A percentile compares a stretch with the other conserved stretches of the same genome.
phyloP scores from a whole-genome alignment of 2,797 vertebrate genomes.

The Mus minutoides region DNA sequence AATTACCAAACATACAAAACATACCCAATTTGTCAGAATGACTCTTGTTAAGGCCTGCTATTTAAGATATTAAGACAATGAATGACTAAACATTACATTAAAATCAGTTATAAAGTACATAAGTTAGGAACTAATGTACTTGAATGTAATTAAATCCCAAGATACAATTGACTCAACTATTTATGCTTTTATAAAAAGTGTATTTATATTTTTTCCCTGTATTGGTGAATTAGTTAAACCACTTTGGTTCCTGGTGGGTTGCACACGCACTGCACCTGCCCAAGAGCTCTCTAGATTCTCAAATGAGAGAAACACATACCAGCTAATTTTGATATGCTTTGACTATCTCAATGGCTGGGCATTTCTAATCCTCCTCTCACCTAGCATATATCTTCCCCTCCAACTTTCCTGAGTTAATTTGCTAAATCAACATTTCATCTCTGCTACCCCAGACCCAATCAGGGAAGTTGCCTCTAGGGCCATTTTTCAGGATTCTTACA shows the following conservation, averaged over 20 bases:
- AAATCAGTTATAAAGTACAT: conserved; percentile 30
- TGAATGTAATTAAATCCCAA: conserved; percentile 15
- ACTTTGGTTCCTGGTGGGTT: background rate
- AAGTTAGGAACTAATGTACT: background rate
- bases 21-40: conserved; percentile 14
- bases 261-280: background rate
- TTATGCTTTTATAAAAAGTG: background rate
- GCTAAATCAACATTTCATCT: background rate
- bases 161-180: background rate
- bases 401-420: background rate
- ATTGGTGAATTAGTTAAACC: background rate
- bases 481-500: background rate
- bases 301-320: background rate
- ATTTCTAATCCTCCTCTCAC: background rate
- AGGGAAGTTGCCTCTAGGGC: background rate
- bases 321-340: background rate
- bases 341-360: background rate
- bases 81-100: conserved; percentile 50
- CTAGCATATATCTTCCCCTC: background rate
- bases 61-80: background rate
- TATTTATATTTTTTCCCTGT: background rate
- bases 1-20: conserved; percentile 51
- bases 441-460: background rate
- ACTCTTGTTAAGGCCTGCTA: background rate
- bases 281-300: background rate